Evolutionary conservation across 2,113 vertebrate species (phyloP).

Genomic region (Corydoras sp.): DNA sequence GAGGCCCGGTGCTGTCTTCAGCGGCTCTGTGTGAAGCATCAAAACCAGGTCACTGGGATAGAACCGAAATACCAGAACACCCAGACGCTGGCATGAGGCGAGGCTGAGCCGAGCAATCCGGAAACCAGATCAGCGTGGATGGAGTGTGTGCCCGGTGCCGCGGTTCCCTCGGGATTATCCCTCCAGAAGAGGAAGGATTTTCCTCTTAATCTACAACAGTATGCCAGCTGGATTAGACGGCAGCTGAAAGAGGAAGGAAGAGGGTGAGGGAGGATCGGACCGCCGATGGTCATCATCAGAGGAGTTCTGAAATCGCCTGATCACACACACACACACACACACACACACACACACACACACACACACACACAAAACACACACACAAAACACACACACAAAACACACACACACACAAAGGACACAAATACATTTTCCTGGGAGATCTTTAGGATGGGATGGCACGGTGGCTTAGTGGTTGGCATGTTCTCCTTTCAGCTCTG

Average conservation of each 20-base stretch:
- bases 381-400: no score
- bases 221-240: constrained; percentile 55
- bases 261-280: constrained; percentile 4
- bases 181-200: constrained; percentile 65
- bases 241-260: constrained; percentile 46
- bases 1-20: no score
- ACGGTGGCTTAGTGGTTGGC: no score
- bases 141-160: constrained; percentile 53
- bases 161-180: constrained; percentile 62
- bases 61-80: constrained; percentile 45
- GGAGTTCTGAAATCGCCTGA: no score
- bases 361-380: no score
- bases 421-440: no score
- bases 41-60: neutral
- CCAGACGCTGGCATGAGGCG: constrained; percentile 52
- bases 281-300: neutral
- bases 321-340: no score
- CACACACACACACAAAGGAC: no score
- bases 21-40: neutral
- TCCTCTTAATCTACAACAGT: constrained; percentile 66
- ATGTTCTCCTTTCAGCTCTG: no score
- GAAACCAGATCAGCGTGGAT: constrained; percentile 57
- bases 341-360: no score
- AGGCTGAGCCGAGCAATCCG: constrained; percentile 54
- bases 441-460: no score